These are phyloP conservation scores for Platichthys flesus DNA, from an alignment of 2,113 vertebrate species.

Conservation along the genomic window DNA sequence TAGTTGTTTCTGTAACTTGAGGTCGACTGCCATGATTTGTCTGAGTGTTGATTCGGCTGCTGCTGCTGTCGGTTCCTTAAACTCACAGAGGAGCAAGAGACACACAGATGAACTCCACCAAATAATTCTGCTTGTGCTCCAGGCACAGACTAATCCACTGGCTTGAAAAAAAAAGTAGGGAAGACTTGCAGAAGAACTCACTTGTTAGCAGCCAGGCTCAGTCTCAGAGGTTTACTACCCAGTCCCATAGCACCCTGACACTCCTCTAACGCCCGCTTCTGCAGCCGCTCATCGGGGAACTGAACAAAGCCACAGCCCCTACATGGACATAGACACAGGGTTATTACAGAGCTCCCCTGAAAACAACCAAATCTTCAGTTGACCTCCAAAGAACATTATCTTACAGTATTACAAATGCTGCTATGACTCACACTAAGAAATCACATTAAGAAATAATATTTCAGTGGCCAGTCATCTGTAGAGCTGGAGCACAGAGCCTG, in stretches of 20 bases:
- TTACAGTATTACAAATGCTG: neutral
- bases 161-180: fast-evolving
- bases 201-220: conserved; percentile 93
- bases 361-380: neutral
- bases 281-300: conserved; percentile 91
- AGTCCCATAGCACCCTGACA: conserved; percentile 91
- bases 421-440: neutral
- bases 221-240: conserved; percentile 89
- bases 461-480: neutral
- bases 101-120: neutral
- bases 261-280: conserved; percentile 90
- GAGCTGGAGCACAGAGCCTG: neutral
- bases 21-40: conserved; percentile 83
- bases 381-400: neutral
- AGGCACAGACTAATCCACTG: neutral
- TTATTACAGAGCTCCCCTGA: neutral
- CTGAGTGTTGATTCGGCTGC: conserved; percentile 45
- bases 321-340: neutral
- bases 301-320: conserved; percentile 98
- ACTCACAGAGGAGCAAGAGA: conserved; percentile 21
- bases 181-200: conserved; percentile 75
- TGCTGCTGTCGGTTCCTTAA: conserved; percentile 69
- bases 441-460: too few relatives aligned
- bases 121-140: neutral
- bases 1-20: conserved; percentile 83